These are phyloP conservation scores for Falco cherrug DNA, from an alignment of 2,797 vertebrate species.

Conservation along the genomic window DNA sequence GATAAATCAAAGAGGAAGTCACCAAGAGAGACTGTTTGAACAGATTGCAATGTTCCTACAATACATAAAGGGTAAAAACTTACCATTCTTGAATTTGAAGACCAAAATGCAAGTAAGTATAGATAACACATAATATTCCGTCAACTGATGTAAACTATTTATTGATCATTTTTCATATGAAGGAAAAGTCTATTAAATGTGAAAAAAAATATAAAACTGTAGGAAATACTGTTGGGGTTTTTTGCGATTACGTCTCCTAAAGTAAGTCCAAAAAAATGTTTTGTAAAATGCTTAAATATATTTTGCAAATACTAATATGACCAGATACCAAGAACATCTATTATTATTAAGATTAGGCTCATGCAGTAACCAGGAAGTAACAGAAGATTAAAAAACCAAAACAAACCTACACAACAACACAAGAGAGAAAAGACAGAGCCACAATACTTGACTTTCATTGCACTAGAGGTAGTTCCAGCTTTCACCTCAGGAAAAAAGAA, in stretches of 20 bases:
- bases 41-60: background rate
- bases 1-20: background rate
- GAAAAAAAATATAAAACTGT: background rate
- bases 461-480: background rate
- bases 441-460: background rate
- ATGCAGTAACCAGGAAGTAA: background rate
- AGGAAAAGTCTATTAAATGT: background rate
- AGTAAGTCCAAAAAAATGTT: background rate
- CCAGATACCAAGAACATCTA: background rate
- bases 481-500: background rate
- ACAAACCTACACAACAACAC: background rate
- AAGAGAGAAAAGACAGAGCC: background rate
- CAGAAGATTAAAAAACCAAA: background rate
- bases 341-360: background rate
- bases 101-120: background rate
- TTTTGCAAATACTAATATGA: background rate
- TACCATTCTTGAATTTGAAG: background rate
- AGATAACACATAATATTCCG: background rate
- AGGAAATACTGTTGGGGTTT: background rate
- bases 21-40: background rate
- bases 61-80: background rate
- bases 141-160: background rate
- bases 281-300: background rate
- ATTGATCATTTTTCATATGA: background rate
- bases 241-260: background rate